These are phyloP conservation scores for Gymnorhina tibicen DNA, from an alignment of 2,113 vertebrate genomes.

Conservation along the genomic window DNA sequence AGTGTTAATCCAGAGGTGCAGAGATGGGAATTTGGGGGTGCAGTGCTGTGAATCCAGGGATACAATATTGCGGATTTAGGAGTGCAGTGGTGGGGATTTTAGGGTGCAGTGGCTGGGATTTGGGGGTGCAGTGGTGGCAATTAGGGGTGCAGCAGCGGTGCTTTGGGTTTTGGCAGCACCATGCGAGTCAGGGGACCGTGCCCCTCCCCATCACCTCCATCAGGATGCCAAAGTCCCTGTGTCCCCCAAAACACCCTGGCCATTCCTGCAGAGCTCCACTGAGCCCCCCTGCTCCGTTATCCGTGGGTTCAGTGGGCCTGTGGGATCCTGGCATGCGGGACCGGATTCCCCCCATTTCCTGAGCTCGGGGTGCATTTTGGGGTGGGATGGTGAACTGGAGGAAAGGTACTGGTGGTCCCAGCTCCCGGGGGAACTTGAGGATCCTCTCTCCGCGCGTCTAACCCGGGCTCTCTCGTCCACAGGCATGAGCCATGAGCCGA, in stretches of 20 bases:
- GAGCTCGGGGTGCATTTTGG: neutral
- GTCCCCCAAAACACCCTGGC: neutral
- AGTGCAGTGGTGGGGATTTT: neutral
- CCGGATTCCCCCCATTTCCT: fast-evolving
- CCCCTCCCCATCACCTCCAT: neutral
- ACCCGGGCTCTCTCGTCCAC: conserved; percentile 57
- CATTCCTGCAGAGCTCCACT: conserved; percentile 23
- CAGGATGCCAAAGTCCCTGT: fast-evolving
- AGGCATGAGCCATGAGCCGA: conserved; percentile 99
- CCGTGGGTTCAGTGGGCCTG: conserved; percentile 64
- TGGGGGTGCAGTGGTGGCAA: fast-evolving
- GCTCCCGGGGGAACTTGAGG: fast-evolving
- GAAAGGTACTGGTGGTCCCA: fast-evolving
- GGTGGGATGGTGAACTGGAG: fast-evolving
- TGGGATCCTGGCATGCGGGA: conserved; percentile 30
- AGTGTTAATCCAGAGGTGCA: neutral
- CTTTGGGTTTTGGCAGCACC: neutral
- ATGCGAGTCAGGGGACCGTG: fast-evolving
- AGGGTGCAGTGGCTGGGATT: neutral
- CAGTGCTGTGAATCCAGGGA: neutral
- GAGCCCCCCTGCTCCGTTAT: conserved; percentile 26
- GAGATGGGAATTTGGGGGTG: neutral
- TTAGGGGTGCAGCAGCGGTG: neutral
- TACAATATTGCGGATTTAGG: neutral
- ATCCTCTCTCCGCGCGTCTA: neutral